These are phyloP conservation scores for Pachycephala philippinensis DNA, from an alignment of 2,113 vertebrate genomes.

Conservation along the genomic window DNA sequence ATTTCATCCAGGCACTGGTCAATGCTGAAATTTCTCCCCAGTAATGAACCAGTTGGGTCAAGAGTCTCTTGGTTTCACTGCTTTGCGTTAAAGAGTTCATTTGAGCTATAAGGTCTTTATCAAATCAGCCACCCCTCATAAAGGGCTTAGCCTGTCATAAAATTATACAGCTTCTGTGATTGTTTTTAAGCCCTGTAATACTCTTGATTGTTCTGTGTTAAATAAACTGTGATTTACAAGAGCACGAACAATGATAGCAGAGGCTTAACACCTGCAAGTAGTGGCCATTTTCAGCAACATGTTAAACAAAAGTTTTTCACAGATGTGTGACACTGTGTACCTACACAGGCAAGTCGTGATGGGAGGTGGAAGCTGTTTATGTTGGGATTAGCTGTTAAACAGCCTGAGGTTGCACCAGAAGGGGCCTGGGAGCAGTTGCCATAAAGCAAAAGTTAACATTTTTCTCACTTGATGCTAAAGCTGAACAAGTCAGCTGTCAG, in stretches of 20 bases:
- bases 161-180: constrained; percentile 50
- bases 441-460: constrained; percentile 7
- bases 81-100: constrained; percentile 13
- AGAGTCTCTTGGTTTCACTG: not conserved
- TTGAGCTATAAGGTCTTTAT: constrained; percentile 12
- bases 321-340: not conserved
- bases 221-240: constrained; percentile 73
- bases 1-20: not conserved
- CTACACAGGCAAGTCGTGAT: not conserved
- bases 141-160: constrained; percentile 42
- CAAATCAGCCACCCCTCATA: constrained; percentile 45
- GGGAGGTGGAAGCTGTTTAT: constrained; percentile 6
- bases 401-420: not conserved
- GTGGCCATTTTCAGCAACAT: not conserved
- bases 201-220: constrained; percentile 65
- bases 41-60: not conserved
- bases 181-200: constrained; percentile 72
- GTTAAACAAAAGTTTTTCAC: constrained; percentile 35
- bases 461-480: not conserved
- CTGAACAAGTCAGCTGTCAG: constrained; percentile 1
- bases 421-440: not conserved
- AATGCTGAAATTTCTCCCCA: not conserved
- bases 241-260: constrained; percentile 35
- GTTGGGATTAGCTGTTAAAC: not conserved
- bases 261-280: not conserved